A percentile compares a stretch with the other conserved stretches of the same genome.
These are phyloP conservation scores for Mechanitis messenoides DNA, from an alignment of 2,888 invertebrate species.

Conservation along the genomic window DNA sequence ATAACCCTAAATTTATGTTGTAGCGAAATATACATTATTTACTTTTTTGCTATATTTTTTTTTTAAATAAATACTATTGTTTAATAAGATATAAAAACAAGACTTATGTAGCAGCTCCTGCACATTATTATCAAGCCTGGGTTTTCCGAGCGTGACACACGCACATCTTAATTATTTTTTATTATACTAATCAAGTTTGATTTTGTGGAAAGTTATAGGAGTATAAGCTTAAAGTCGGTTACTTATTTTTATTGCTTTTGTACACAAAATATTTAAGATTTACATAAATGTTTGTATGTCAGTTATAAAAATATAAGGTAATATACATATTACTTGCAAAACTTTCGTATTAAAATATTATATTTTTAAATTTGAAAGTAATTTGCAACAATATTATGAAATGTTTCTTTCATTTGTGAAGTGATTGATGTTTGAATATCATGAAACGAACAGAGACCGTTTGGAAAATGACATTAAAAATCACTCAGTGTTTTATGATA, in stretches of 20 bases:
- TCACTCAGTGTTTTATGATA: constrained; percentile 21
- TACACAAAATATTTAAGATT: not conserved
- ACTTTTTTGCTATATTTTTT: not conserved
- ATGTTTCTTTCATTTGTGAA: constrained; percentile 14
- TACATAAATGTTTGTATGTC: not conserved
- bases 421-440: constrained; percentile 33
- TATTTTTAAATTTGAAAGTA: too few relatives aligned
- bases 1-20: too few relatives aligned
- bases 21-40: too few relatives aligned
- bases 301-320: not conserved
- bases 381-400: constrained; percentile 21
- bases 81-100: constrained; percentile 8
- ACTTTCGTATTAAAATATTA: too few relatives aligned
- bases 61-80: not conserved
- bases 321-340: too few relatives aligned
- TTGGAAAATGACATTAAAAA: constrained; percentile 30
- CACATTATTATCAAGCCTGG: constrained; percentile 40
- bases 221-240: not conserved
- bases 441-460: constrained; percentile 20
- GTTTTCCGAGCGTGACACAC: constrained; percentile 50
- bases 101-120: constrained; percentile 20
- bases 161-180: constrained; percentile 39
- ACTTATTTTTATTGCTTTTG: not conserved
- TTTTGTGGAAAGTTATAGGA: constrained; percentile 5
- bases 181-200: constrained; percentile 21